These are phyloP conservation scores for Diarsia dahlii DNA, from an alignment of 2,888 invertebrate genomes.

Conservation along the genomic window DNA sequence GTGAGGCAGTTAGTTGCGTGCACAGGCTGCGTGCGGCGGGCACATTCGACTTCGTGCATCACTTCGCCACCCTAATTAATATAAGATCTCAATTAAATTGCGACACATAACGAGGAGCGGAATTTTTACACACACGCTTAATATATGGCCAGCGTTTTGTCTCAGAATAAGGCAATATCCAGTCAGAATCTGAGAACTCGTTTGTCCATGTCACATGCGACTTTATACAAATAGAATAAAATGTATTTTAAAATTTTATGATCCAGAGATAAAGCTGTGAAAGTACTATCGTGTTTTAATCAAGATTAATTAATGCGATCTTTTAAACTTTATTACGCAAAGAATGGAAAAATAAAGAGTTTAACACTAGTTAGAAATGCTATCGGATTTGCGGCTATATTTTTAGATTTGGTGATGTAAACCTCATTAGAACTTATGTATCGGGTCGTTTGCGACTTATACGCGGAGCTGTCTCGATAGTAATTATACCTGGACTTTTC, in stretches of 20 bases:
- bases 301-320: constrained; percentile 69
- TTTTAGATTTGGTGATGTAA: constrained; percentile 47
- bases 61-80: constrained; percentile 90
- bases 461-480: constrained; percentile 38
- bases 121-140: constrained; percentile 85
- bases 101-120: constrained; percentile 88
- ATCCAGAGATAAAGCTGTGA: constrained; percentile 72
- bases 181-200: constrained; percentile 82
- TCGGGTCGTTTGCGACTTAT: constrained; percentile 11
- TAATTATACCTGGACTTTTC: constrained; percentile 23
- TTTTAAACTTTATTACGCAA: constrained; percentile 55
- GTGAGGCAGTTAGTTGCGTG: constrained; percentile 82
- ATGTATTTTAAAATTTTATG: constrained; percentile 77
- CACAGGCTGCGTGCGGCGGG: constrained; percentile 87
- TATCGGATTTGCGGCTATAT: constrained; percentile 51
- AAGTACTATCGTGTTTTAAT: constrained; percentile 74
- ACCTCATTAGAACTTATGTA: constrained; percentile 39
- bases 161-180: constrained; percentile 84
- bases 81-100: constrained; percentile 91
- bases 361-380: constrained; percentile 57
- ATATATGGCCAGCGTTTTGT: constrained; percentile 82
- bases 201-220: constrained; percentile 79
- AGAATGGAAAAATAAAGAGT: constrained; percentile 59
- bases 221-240: constrained; percentile 75
- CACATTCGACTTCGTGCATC: constrained; percentile 86